These are phyloP conservation scores for Falco berigora DNA, from an alignment of 2,797 vertebrate species.

Conservation along the genomic window DNA sequence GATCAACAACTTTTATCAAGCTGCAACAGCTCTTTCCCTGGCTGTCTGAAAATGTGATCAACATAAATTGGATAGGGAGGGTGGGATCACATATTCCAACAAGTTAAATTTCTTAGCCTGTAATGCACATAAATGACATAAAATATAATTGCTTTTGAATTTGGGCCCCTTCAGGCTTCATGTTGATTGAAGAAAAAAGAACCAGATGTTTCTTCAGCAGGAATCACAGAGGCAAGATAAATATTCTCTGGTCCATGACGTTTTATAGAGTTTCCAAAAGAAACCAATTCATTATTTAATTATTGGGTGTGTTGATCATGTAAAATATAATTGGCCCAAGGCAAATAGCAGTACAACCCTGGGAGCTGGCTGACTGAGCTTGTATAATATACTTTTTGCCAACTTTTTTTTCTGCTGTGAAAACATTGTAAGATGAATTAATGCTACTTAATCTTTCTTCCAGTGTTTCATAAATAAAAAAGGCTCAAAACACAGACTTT, in stretches of 20 bases:
- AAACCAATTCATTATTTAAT: conserved; percentile 74
- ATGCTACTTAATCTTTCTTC: conserved; percentile 53
- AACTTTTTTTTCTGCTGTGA: conserved; percentile 50
- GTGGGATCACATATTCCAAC: conserved; percentile 73
- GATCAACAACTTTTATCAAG: conserved; percentile 73
- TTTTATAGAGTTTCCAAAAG: conserved; percentile 70
- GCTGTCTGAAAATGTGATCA: conserved; percentile 71
- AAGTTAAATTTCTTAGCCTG: conserved; percentile 73
- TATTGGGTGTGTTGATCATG: conserved; percentile 66
- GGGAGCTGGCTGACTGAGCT: conserved; percentile 58
- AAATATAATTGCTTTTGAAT: conserved; percentile 77
- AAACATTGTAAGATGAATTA: conserved; percentile 66
- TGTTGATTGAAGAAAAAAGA: conserved; percentile 75
- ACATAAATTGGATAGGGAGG: conserved; percentile 66
- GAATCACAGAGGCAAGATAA: conserved; percentile 68
- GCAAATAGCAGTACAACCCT: conserved; percentile 53
- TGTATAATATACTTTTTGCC: conserved; percentile 29
- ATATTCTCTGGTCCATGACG: conserved; percentile 64
- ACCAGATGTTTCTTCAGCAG: conserved; percentile 73
- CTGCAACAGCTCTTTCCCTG: conserved; percentile 67
- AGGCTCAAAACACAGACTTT: neutral
- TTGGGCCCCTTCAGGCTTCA: conserved; percentile 70
- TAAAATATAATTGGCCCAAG: conserved; percentile 70
- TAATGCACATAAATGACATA: conserved; percentile 73
- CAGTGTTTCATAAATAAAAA: conserved; percentile 63